A percentile compares a stretch with the other conserved stretches of the same genome.
These are phyloP conservation scores for Calonectris borealis DNA, from an alignment of 2,113 vertebrate genomes.

Conservation along the genomic window DNA sequence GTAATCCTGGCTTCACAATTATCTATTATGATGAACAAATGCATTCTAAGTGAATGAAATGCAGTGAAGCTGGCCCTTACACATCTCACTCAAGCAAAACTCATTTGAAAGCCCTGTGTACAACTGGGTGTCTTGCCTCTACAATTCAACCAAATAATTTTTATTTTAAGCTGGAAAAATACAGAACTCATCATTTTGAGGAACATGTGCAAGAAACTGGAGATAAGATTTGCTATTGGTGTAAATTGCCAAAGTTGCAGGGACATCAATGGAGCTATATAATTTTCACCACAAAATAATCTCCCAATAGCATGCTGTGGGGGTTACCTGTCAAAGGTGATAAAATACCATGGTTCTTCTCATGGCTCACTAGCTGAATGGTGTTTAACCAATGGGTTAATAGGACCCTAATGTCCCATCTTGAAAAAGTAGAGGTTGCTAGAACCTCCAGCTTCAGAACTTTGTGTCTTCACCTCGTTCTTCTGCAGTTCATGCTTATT, in stretches of 20 bases:
- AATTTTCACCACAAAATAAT: background rate
- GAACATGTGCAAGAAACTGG: background rate
- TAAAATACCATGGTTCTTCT: background rate
- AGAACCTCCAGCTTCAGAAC: background rate
- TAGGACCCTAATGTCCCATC: background rate
- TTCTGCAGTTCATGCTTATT: background rate
- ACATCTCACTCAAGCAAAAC: background rate
- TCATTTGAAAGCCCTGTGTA: background rate
- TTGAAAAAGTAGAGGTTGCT: background rate
- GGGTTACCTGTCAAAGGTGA: background rate
- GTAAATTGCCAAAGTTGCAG: background rate
- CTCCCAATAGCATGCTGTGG: fast-evolving
- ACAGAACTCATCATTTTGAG: background rate
- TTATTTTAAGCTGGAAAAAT: background rate
- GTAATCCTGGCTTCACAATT: conserved; percentile 7
- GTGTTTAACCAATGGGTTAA: background rate
- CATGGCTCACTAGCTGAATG: background rate
- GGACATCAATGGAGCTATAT: background rate
- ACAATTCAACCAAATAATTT: background rate
- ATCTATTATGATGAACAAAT: background rate
- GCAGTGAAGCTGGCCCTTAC: background rate
- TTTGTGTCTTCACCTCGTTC: background rate
- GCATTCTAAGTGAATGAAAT: background rate
- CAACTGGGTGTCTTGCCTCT: background rate
- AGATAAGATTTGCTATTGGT: background rate